Conservation (phyloP, 2,888 invertebrate genomes). For the Macropis europaea region DNA sequence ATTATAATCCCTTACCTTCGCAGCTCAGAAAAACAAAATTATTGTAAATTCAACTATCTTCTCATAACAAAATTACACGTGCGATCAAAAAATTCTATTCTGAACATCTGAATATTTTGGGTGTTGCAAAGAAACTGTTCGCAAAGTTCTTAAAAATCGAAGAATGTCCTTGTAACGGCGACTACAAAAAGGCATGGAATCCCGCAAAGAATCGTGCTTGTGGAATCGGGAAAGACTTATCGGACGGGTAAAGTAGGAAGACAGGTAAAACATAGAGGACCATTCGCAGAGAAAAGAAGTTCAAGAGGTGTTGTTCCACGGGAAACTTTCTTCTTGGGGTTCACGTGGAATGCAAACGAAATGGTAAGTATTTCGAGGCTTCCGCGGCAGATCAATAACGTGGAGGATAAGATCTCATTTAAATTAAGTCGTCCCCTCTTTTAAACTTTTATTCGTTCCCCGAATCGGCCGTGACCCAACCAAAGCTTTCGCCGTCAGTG, state of each 20-base stretch:
- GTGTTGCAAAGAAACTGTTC: no score
- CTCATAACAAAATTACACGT: no score
- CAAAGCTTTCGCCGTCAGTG: background rate
- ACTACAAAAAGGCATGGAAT: no score
- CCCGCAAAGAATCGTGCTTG: background rate
- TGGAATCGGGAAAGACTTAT: background rate
- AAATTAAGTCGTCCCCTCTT: conserved; percentile 38
- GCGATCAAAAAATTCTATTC: no score
- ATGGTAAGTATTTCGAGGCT: conserved; percentile 11
- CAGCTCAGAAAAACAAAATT: no score
- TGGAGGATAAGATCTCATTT: conserved; percentile 50
- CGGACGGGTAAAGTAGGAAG: background rate
- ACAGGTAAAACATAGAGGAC: background rate
- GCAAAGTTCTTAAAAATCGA: no score
- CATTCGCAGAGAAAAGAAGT: background rate
- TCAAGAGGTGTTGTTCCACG: background rate
- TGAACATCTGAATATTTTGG: no score
- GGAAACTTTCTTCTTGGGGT: background rate
- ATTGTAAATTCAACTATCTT: no score
- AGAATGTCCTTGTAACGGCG: no score
- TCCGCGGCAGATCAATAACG: conserved; percentile 29
- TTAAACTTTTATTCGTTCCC: background rate
- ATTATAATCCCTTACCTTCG: no score
- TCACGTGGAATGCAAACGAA: conserved; percentile 2
- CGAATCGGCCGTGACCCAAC: conserved; percentile 1